Percentiles rank a stretch among this genome's conserved stretches.
phyloP scores from a whole-genome alignment of 2,888 invertebrate species.

The Lycaena phlaeas region DNA sequence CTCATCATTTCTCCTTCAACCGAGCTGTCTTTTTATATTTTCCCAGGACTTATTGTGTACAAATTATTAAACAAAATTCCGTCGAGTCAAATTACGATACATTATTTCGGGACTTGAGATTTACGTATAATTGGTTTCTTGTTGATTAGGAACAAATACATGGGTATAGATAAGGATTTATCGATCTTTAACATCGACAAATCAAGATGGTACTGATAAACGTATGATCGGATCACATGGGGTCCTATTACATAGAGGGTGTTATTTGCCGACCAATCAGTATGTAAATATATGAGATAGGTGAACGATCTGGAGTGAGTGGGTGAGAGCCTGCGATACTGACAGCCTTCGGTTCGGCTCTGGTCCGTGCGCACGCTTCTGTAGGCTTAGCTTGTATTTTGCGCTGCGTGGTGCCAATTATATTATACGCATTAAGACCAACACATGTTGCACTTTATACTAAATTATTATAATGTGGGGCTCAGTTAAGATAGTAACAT shows the following conservation, averaged over 20 bases:
- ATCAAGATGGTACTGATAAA: slow-evolving; percentile 56
- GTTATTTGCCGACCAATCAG: slow-evolving; percentile 59
- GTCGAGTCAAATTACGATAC: not conserved
- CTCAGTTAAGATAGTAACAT: not conserved
- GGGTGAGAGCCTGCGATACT: slow-evolving; percentile 43
- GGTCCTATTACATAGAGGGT: slow-evolving; percentile 39
- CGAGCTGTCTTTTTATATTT: not conserved
- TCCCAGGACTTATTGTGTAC: too few species aligned
- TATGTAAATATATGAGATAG: slow-evolving; percentile 68
- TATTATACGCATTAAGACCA: too few species aligned
- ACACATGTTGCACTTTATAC: too few species aligned
- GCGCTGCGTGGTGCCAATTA: too few species aligned
- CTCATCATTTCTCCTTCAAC: slow-evolving; percentile 24
- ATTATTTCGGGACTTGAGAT: not conserved
- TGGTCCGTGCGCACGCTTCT: slow-evolving; percentile 58
- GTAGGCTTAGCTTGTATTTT: slow-evolving; percentile 14
- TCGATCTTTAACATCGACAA: slow-evolving; percentile 30
- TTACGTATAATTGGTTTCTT: slow-evolving; percentile 7
- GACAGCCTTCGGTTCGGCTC: slow-evolving; percentile 53
- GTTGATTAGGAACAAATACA: slow-evolving; percentile 12
- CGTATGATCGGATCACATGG: slow-evolving; percentile 45
- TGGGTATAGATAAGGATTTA: slow-evolving; percentile 12
- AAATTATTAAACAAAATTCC: slow-evolving; percentile 2
- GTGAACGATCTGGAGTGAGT: slow-evolving; percentile 64
- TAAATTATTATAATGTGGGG: slow-evolving; percentile 23